Evolutionary conservation across 2,113 vertebrate species (phyloP).

Genomic region (Pseudorhombus dupliciocellatus): DNA sequence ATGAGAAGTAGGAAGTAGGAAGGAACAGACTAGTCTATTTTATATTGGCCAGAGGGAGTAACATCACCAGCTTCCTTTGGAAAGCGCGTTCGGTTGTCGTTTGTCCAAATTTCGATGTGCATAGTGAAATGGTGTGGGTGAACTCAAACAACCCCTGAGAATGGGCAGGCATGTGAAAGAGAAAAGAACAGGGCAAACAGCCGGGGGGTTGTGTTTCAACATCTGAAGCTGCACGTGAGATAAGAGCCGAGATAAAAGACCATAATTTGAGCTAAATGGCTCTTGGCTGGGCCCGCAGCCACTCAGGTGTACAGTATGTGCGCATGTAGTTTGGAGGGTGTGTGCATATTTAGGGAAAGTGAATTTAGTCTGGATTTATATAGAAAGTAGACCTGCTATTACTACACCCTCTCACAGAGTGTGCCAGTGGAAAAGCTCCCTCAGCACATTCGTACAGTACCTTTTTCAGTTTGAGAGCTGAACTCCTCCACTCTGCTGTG

Average conservation of each 20-base stretch:
- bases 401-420: conserved; percentile 59
- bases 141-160: conserved; percentile 1
- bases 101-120: conserved; percentile 2
- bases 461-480: conserved; percentile 29
- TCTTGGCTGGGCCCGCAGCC: conserved; percentile 51
- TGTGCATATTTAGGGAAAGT: conserved; percentile 69
- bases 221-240: conserved; percentile 53
- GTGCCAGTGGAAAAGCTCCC: conserved; percentile 40
- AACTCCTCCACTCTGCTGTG: conserved; percentile 41
- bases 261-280: conserved; percentile 72
- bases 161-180: neutral
- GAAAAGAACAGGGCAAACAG: conserved; percentile 19
- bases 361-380: conserved; percentile 77
- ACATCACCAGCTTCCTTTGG: too few species aligned
- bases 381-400: conserved; percentile 76
- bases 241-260: conserved; percentile 64
- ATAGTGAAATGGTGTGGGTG: conserved; percentile 4
- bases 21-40: too few species aligned
- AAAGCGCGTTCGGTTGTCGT: too few species aligned
- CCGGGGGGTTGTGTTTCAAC: conserved; percentile 42
- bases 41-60: neutral
- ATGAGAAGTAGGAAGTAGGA: too few species aligned
- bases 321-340: conserved; percentile 68
- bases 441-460: conserved; percentile 47
- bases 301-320: conserved; percentile 60